These are phyloP conservation scores for Lithophane leautieri DNA, from an alignment of 2,888 invertebrate genomes.

Conservation along the genomic window DNA sequence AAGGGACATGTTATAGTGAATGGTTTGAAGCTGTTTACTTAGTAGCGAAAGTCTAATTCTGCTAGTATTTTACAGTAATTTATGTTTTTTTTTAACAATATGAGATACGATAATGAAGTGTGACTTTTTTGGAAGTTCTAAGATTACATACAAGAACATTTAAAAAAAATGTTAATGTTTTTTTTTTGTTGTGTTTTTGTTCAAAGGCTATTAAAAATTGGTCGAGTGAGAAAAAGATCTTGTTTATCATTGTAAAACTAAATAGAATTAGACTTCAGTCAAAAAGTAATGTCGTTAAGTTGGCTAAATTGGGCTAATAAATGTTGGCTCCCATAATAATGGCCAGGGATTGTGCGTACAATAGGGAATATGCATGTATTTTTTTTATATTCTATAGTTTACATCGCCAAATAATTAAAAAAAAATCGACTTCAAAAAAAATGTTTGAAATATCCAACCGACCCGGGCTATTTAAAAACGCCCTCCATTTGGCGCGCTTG, in stretches of 20 bases:
- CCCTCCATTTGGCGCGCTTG: too few species aligned
- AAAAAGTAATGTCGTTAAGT: conserved; percentile 15
- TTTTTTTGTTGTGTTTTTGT: too few species aligned
- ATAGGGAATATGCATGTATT: too few species aligned
- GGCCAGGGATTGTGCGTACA: conserved; percentile 67
- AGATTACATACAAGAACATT: conserved; percentile 1
- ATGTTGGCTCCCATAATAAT: conserved; percentile 48
- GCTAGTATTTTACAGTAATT: conserved; percentile 12
- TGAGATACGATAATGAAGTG: neutral
- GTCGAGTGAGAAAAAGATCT: neutral
- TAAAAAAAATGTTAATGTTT: neutral
- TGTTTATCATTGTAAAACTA: neutral
- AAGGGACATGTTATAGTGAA: too few species aligned
- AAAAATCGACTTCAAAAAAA: too few species aligned
- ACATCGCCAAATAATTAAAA: too few species aligned
- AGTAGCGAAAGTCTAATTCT: conserved; percentile 28
- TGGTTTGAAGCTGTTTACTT: neutral
- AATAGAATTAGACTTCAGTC: conserved; percentile 28
- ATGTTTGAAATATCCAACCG: too few species aligned
- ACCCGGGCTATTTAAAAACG: too few species aligned
- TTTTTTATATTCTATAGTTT: too few species aligned
- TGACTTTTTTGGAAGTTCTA: neutral
- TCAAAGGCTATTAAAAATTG: neutral
- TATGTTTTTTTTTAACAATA: neutral
- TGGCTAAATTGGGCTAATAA: conserved; percentile 45